Conservation (phyloP, 2,888 invertebrate species). For the Barypeithes pellucidus region DNA sequence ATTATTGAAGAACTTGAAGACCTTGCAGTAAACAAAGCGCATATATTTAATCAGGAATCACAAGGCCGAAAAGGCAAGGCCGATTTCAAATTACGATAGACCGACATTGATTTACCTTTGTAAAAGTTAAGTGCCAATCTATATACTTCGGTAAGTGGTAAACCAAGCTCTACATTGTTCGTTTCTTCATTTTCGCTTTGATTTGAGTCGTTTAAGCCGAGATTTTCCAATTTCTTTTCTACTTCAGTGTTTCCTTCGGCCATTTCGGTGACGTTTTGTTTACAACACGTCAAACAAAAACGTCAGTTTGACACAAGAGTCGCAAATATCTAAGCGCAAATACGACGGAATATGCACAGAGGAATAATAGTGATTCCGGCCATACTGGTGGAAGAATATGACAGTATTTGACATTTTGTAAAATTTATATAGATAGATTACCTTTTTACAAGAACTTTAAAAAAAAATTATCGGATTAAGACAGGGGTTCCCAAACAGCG, state of each 20-base stretch:
- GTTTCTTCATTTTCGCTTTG: conserved; percentile 59
- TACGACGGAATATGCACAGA: too few species aligned
- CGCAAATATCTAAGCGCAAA: too few species aligned
- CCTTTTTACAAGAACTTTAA: too few species aligned
- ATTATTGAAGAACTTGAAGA: neutral
- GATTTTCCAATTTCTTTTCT: conserved; percentile 64
- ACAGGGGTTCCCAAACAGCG: too few species aligned
- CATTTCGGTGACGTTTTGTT: conserved; percentile 49
- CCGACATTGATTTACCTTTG: conserved; percentile 81
- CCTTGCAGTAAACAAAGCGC: conserved; percentile 9
- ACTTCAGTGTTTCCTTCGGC: conserved; percentile 63
- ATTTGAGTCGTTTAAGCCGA: conserved; percentile 58
- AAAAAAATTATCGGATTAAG: too few species aligned
- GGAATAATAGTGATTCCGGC: too few species aligned
- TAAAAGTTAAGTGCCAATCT: conserved; percentile 92
- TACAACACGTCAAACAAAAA: conserved; percentile 35
- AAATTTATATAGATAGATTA: too few species aligned
- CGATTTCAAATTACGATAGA: conserved; percentile 3
- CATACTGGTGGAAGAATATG: too few species aligned
- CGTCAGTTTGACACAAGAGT: conserved; percentile 10
- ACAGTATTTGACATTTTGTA: too few species aligned
- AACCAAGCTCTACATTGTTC: conserved; percentile 74
- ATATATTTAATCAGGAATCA: neutral
- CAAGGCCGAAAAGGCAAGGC: conserved; percentile 13
- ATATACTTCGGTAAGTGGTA: conserved; percentile 87